Evolutionary conservation across 2,888 invertebrate species (phyloP).

Genomic region (Erannis defoliaria): DNA sequence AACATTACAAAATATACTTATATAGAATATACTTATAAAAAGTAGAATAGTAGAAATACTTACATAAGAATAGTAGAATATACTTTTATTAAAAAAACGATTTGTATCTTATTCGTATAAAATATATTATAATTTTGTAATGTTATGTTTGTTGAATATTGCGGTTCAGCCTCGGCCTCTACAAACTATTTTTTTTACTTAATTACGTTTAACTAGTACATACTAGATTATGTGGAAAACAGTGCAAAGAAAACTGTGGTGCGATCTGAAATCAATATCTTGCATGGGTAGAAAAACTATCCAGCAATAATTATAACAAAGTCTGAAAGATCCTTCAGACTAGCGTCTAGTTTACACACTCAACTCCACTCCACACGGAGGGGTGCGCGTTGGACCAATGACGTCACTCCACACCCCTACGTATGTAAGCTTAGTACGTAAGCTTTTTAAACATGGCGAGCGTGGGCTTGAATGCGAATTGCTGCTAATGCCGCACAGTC

Average conservation of each 20-base stretch:
- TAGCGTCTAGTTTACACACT: constrained; percentile 43
- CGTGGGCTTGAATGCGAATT: constrained; percentile 60
- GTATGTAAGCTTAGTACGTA: constrained; percentile 51
- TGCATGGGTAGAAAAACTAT: background rate
- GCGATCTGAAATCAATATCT: background rate
- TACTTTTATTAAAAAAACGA: no score
- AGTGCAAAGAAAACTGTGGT: background rate
- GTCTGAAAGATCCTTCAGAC: constrained; percentile 23
- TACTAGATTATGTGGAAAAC: no score
- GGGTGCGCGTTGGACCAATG: constrained; percentile 82
- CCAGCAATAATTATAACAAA: background rate
- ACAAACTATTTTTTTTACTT: no score
- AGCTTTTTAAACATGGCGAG: constrained; percentile 58
- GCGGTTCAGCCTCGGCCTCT: no score
- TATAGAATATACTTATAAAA: no score
- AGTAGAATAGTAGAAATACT: no score
- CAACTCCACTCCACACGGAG: constrained; percentile 38
- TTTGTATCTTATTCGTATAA: no score
- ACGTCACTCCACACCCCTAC: constrained; percentile 66
- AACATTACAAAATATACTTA: no score
- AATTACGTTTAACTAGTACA: no score
- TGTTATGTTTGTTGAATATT: no score
- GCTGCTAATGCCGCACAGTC: constrained; percentile 50
- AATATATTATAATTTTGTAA: no score
- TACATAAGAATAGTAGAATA: no score